Evolutionary conservation across 2,113 vertebrate genomes (phyloP).

Genomic region (Dermatemys mawii): DNA sequence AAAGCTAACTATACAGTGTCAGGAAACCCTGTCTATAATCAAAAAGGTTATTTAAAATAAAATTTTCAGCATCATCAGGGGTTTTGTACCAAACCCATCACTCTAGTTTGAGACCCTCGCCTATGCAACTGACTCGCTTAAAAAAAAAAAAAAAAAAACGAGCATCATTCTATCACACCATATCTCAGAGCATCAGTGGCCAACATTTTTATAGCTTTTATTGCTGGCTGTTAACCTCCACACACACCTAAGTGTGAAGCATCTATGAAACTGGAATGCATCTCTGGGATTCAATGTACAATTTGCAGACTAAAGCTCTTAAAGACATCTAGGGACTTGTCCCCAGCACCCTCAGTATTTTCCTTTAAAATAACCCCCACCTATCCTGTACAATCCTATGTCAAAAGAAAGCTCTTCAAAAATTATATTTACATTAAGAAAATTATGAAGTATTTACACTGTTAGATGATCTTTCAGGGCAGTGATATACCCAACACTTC

Average conservation of each 20-base stretch:
- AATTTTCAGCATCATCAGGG: fast-evolving
- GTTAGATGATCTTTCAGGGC: not conserved
- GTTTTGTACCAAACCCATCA: not conserved
- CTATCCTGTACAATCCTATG: not conserved
- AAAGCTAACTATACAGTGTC: not conserved
- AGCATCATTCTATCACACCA: not conserved
- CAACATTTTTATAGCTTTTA: not conserved
- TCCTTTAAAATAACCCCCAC: not conserved
- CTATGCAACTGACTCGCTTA: not conserved
- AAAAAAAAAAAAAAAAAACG: not conserved
- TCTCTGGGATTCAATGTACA: not conserved
- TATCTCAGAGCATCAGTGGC: not conserved
- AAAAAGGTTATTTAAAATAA: not conserved
- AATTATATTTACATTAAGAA: too few species aligned
- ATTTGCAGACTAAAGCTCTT: not conserved
- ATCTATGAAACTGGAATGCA: not conserved
- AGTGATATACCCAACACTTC: not conserved
- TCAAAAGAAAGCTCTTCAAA: not conserved
- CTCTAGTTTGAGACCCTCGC: not conserved
- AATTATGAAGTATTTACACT: not conserved
- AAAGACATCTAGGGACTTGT: not conserved
- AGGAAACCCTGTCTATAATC: not conserved
- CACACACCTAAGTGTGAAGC: not conserved
- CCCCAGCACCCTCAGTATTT: not conserved
- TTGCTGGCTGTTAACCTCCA: not conserved